These are phyloP conservation scores for Megalurothrips usitatus DNA, from an alignment of 2,888 invertebrate genomes.

Conservation along the genomic window DNA sequence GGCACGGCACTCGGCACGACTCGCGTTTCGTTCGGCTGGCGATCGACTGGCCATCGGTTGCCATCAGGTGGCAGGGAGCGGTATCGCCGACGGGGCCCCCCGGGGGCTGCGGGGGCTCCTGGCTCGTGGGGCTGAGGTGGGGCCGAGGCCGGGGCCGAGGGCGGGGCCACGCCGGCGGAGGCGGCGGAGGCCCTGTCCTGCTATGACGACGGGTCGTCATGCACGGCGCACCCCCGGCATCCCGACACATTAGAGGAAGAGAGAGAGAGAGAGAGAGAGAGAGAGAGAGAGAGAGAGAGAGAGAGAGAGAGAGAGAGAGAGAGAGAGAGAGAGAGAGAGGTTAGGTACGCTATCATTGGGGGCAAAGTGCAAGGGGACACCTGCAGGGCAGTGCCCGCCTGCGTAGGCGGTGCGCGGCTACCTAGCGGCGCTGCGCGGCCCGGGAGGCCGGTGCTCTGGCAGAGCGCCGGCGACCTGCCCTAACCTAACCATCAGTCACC, in stretches of 20 bases:
- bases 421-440: background rate
- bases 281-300: too few relatives aligned
- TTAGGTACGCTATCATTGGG: background rate
- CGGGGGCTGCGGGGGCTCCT: background rate
- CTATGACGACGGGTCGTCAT: too few relatives aligned
- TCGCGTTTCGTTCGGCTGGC: conserved; percentile 11
- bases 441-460: background rate
- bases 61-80: too few relatives aligned
- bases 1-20: background rate
- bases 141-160: background rate
- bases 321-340: too few relatives aligned
- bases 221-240: too few relatives aligned
- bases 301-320: too few relatives aligned
- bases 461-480: conserved; percentile 11
- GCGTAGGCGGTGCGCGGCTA: background rate
- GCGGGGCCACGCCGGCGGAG: background rate
- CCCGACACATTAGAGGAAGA: too few relatives aligned
- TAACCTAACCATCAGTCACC: background rate
- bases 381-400: background rate
- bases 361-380: background rate
- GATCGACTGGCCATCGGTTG: background rate
- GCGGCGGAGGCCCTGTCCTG: background rate
- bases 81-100: background rate
- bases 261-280: too few relatives aligned
- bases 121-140: background rate